A percentile compares a stretch with the other conserved stretches of the same genome.
phyloP scores from a whole-genome alignment of 2,888 invertebrate species.

The Callyntrura guangdongensis region DNA sequence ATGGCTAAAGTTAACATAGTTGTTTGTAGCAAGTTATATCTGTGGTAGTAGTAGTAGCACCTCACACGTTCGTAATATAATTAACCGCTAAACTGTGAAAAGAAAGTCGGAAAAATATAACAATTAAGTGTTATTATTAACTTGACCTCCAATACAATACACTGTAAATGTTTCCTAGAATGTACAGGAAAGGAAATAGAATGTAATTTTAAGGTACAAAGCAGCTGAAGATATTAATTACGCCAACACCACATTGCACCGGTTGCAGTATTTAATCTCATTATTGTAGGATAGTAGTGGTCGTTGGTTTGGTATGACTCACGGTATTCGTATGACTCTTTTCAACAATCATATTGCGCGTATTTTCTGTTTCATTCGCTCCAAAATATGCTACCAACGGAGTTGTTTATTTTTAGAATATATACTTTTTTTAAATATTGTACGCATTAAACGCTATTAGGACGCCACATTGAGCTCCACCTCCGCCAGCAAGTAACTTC shows the following conservation, averaged over 20 bases:
- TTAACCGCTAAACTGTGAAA: not conserved
- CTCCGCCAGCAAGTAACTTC: no score
- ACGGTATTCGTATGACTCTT: not conserved
- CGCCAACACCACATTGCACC: conserved; percentile 8
- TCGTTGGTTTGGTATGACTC: not conserved
- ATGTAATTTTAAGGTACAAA: not conserved
- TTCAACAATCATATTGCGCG: not conserved
- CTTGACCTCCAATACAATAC: conserved; percentile 38
- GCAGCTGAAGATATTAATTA: conserved; percentile 64
- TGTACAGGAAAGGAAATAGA: not conserved
- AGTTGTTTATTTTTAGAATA: conserved; percentile 1
- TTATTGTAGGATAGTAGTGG: not conserved
- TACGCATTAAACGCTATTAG: no score
- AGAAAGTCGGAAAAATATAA: not conserved
- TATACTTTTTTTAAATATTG: no score
- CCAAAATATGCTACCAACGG: not conserved
- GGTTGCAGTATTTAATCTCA: conserved; percentile 44
- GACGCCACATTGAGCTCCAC: no score
- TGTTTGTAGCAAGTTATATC: no score
- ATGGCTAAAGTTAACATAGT: no score
- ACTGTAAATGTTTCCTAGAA: not conserved
- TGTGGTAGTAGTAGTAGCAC: no score
- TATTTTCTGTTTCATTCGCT: not conserved
- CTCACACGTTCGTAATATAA: no score
- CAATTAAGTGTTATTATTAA: not conserved